These are phyloP conservation scores for Chrysopilus asiliformis DNA, from an alignment of 2,888 invertebrate species.

Conservation along the genomic window DNA sequence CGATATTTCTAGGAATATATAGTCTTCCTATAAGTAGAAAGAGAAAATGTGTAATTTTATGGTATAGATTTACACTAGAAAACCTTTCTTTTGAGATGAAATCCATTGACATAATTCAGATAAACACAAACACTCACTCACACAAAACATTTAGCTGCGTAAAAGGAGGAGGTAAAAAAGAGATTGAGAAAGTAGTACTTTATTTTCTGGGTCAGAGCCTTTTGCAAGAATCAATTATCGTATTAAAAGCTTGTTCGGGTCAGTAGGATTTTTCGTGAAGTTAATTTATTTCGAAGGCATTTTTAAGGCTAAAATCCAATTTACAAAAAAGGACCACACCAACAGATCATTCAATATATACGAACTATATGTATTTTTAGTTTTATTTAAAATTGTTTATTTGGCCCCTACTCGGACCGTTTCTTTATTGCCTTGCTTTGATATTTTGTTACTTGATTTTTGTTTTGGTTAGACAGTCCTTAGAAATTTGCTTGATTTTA, in stretches of 20 bases:
- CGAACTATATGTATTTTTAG: background rate
- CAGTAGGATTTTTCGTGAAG: background rate
- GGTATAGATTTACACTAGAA: too few species aligned
- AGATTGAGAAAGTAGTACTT: background rate
- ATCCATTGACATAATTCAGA: background rate
- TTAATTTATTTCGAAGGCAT: background rate
- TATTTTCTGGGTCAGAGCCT: background rate
- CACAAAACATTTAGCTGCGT: too few species aligned
- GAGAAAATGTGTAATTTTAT: background rate
- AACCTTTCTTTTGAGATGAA: background rate
- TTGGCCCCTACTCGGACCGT: too few species aligned
- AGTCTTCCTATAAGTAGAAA: background rate
- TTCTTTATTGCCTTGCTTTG: too few species aligned
- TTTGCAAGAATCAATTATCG: constrained; percentile 1
- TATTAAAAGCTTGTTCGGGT: background rate
- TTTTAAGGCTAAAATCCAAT: background rate
- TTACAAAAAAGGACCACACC: background rate
- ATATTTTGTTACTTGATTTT: background rate
- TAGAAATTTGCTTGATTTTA: too few species aligned
- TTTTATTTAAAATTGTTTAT: too few species aligned
- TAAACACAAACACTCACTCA: background rate
- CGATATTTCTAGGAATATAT: background rate
- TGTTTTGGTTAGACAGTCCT: too few species aligned
- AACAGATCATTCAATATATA: background rate
- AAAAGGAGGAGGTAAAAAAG: too few species aligned